Conservation (phyloP, 2,797 vertebrate species). For the Pseudopleuronectes americanus region DNA sequence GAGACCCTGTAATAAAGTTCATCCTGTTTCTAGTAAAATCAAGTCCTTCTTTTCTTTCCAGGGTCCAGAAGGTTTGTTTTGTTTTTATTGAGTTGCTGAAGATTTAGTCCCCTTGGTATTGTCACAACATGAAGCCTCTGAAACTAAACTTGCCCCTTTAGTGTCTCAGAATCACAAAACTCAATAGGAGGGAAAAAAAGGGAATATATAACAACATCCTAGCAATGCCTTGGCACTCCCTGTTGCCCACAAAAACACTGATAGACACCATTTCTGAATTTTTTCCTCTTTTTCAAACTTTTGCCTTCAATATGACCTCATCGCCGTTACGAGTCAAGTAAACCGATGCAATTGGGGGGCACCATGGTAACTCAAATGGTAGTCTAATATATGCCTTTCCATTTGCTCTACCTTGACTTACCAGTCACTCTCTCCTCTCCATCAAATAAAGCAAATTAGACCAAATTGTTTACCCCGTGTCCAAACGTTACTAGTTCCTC, state of each 20-base stretch:
- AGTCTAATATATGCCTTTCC: no score
- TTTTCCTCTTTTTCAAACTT: no score
- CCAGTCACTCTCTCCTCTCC: no score
- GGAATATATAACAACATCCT: slow-evolving; percentile 11
- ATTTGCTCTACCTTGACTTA: no score
- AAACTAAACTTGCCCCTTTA: no score
- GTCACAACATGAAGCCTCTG: slow-evolving; percentile 2
- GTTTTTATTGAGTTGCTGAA: slow-evolving; percentile 8
- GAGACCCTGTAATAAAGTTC: not conserved
- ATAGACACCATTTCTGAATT: slow-evolving; percentile 4
- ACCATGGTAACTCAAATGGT: no score
- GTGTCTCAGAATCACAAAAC: slow-evolving; percentile 23
- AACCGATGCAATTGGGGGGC: no score
- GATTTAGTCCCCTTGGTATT: slow-evolving; percentile 12
- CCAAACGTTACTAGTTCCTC: not conserved
- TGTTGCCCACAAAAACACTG: slow-evolving; percentile 8
- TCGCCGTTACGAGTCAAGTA: no score
- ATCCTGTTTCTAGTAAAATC: slow-evolving; percentile 21
- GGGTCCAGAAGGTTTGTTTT: slow-evolving; percentile 14
- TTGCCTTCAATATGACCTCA: no score
- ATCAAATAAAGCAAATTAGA: not conserved
- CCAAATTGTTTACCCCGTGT: not conserved
- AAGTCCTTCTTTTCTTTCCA: not conserved
- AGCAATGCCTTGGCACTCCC: slow-evolving; percentile 12
- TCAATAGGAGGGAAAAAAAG: not conserved